Evolutionary conservation across 2,888 invertebrate genomes (phyloP).

Genomic region (Cheilosia pagana): DNA sequence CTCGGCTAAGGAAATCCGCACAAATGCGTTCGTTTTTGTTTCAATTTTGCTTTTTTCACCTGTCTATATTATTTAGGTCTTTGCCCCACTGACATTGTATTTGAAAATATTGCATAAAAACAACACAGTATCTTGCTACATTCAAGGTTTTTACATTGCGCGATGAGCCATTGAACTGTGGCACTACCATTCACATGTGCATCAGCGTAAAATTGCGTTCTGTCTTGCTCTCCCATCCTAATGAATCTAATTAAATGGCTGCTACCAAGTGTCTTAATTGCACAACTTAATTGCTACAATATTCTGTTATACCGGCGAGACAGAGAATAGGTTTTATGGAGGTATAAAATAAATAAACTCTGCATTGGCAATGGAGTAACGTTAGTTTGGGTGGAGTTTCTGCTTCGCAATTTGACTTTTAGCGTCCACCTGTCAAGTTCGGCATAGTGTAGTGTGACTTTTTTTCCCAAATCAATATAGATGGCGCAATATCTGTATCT

Average conservation of each 20-base stretch:
- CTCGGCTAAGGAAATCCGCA: too few relatives aligned
- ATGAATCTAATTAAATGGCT: constrained; percentile 15
- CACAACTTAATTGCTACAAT: constrained; percentile 8
- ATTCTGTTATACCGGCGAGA: not conserved
- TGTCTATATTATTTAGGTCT: not conserved
- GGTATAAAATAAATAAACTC: not conserved
- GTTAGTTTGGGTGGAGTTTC: not conserved
- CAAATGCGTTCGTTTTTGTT: not conserved
- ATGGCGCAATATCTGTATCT: not conserved
- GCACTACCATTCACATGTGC: constrained; percentile 17
- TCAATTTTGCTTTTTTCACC: not conserved
- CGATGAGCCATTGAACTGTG: constrained; percentile 16
- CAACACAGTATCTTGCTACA: not conserved
- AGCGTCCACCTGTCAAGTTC: constrained; percentile 11
- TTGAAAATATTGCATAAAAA: constrained; percentile 13
- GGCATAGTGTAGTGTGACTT: not conserved
- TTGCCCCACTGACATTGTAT: not conserved
- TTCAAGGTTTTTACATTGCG: constrained; percentile 19
- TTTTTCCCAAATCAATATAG: not conserved
- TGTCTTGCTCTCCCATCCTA: not conserved
- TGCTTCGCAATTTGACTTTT: constrained; percentile 23
- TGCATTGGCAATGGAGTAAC: too few relatives aligned
- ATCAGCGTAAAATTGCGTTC: constrained; percentile 33
- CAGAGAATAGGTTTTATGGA: not conserved
- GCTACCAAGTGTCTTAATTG: not conserved